Evolutionary conservation across 2,888 invertebrate genomes (phyloP), one percentile per base, ranked within the genome.

Genomic region (Troides aeacus): DNA sequence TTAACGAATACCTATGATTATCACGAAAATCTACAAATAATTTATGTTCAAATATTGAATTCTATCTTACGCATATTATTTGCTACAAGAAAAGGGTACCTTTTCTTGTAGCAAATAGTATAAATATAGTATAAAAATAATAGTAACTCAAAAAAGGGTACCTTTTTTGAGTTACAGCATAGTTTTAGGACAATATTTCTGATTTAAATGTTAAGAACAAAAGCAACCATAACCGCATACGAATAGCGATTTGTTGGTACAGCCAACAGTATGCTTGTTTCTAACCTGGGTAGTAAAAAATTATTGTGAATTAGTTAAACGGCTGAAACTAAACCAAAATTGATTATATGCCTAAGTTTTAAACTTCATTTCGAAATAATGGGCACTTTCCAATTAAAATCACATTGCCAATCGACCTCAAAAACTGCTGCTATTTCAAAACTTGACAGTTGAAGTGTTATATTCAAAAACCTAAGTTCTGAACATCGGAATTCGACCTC

Each of bases 401-500:
- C n/a, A 58, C 62, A 53, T 42, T 56, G 23, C 17, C 23, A 69
- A 69, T 58, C 71, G 74, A 74, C 74, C 74, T 75, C 70, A 71
- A 72, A 69, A 71, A 67, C 42, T 65, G 23, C 71, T 78, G 74
- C 70, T 75, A 78, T 81, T 81, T 73, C 77, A 78, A 83, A 82
- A 76, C 74, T 72, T 72, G 72, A 72, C 74, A 73, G 72, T 74
- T 71, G 72, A 70, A 67, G 70, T 70, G 67, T 70, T 71, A 74
- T 71, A 76, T 77, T 72, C 57, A 71, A 76, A 80, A 79, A 73
- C 74, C 74, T 62, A 72, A 71, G 78, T 76, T 75, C 24, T 71
- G 74, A 74, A 76, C 75, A 70, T 72, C 69, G 76, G 78, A 75
- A 81, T 80, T 77, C 70, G 83, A 70, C 82, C 82, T 82, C 78